phyloP scores from a whole-genome alignment of 2,888 invertebrate species.

The Parapristionchus giblindavisi region DNA sequence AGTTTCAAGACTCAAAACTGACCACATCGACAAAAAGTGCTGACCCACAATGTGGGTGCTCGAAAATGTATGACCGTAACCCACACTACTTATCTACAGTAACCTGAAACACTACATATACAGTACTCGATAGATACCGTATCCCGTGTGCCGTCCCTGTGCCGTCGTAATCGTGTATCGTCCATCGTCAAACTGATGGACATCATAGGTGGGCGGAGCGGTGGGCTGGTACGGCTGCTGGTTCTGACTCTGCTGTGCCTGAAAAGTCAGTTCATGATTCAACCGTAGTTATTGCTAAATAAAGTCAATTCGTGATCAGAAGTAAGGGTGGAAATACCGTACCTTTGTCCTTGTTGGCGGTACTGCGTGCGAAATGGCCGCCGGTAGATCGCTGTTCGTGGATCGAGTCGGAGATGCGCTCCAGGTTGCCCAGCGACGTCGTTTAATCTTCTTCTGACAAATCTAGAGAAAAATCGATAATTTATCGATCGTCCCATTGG shows the following conservation, averaged over 20 bases:
- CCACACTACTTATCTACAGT: background rate
- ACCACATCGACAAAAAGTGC: no score
- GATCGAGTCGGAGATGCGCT: slow-evolving; percentile 66
- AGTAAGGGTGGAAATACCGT: slow-evolving; percentile 8
- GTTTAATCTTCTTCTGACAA: slow-evolving; percentile 68
- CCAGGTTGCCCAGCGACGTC: slow-evolving; percentile 64
- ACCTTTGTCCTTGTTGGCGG: slow-evolving; percentile 31
- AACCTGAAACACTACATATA: background rate
- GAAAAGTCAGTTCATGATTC: slow-evolving; percentile 2
- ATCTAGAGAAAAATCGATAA: slow-evolving; percentile 44
- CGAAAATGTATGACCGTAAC: no score
- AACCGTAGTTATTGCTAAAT: background rate
- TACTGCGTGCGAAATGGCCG: slow-evolving; percentile 24
- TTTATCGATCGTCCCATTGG: background rate
- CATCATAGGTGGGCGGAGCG: slow-evolving; percentile 59
- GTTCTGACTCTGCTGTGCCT: no score
- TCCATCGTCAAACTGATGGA: slow-evolving; percentile 39
- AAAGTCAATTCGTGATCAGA: background rate
- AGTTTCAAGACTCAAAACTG: no score
- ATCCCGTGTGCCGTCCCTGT: slow-evolving; percentile 16
- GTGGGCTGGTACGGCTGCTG: slow-evolving; percentile 59
- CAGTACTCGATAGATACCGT: background rate
- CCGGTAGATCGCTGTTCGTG: slow-evolving; percentile 63
- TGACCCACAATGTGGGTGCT: no score
- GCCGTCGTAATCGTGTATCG: background rate